Conservation (phyloP, 2,888 invertebrate species). For the Anodontia alba region DNA sequence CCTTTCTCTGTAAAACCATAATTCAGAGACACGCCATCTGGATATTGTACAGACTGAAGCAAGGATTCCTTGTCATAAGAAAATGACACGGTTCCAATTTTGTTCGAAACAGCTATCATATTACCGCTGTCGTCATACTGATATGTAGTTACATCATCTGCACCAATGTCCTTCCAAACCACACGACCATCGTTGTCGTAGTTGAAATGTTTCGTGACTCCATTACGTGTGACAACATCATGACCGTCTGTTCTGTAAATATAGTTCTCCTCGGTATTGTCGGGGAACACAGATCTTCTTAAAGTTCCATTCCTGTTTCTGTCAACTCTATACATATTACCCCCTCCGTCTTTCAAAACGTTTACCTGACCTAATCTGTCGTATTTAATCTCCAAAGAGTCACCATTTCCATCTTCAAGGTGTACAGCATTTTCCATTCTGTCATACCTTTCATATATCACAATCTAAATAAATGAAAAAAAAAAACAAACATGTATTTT, state of each 20-base stretch:
- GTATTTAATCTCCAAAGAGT: conserved; percentile 18
- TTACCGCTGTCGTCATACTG: conserved; percentile 24
- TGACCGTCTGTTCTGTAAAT: conserved; percentile 20
- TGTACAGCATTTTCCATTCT: neutral
- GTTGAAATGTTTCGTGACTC: conserved; percentile 8
- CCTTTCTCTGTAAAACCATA: conserved; percentile 1
- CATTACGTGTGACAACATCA: conserved; percentile 16
- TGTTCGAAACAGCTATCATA: neutral
- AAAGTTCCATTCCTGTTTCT: conserved; percentile 32
- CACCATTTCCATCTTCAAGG: conserved; percentile 46
- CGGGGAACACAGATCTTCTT: conserved; percentile 26
- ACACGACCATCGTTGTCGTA: conserved; percentile 18
- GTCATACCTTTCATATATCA: conserved; percentile 1
- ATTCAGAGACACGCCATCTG: neutral
- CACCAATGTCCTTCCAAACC: conserved; percentile 21
- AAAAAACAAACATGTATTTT: too few species aligned
- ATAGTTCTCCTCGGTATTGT: conserved; percentile 24
- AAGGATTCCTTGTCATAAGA: neutral
- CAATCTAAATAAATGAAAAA: conserved; percentile 10
- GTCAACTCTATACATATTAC: conserved; percentile 26
- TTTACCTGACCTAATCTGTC: conserved; percentile 22
- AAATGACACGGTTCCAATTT: conserved; percentile 3
- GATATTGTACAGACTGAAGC: neutral
- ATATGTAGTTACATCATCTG: neutral
- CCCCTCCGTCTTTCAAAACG: conserved; percentile 30